Evolutionary conservation across 2,113 vertebrate species (phyloP).

Genomic region (Copsychus sechellarum): DNA sequence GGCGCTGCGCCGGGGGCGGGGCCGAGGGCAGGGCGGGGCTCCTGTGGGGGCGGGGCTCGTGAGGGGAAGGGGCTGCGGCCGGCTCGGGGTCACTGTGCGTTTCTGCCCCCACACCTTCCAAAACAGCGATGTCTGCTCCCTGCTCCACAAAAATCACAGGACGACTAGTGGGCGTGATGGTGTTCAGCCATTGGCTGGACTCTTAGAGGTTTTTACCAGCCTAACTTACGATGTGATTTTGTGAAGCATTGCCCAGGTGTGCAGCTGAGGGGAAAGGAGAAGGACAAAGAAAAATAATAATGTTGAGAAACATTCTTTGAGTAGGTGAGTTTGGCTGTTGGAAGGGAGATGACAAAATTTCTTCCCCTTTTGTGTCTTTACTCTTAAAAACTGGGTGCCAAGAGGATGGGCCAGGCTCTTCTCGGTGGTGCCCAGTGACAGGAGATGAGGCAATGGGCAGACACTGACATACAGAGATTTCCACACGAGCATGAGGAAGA

Average conservation of each 20-base stretch:
- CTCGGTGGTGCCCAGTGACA: accelerated
- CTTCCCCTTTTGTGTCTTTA: neutral
- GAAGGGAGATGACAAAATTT: neutral
- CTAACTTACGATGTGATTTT: accelerated
- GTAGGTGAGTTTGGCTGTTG: neutral
- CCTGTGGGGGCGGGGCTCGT: too few species aligned
- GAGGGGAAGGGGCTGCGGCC: too few species aligned
- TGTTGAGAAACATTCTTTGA: neutral
- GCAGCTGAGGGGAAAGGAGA: neutral
- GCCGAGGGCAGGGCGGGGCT: neutral
- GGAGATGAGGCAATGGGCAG: neutral
- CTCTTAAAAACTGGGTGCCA: neutral
- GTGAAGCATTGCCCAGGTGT: neutral
- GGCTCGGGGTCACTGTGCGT: accelerated
- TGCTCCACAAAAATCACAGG: accelerated
- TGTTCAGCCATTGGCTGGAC: too few species aligned
- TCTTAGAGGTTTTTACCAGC: neutral
- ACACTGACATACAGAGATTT: neutral
- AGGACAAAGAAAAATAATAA: neutral
- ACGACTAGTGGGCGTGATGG: accelerated
- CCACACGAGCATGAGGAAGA: neutral
- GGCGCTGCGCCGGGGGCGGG: neutral
- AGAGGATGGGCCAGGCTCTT: neutral
- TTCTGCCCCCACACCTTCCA: accelerated
- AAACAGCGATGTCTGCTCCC: accelerated